Percentiles rank a stretch among this genome's conserved stretches.
Conservation (phyloP, 2,888 invertebrate genomes). For the Drosophila phalerata region DNA sequence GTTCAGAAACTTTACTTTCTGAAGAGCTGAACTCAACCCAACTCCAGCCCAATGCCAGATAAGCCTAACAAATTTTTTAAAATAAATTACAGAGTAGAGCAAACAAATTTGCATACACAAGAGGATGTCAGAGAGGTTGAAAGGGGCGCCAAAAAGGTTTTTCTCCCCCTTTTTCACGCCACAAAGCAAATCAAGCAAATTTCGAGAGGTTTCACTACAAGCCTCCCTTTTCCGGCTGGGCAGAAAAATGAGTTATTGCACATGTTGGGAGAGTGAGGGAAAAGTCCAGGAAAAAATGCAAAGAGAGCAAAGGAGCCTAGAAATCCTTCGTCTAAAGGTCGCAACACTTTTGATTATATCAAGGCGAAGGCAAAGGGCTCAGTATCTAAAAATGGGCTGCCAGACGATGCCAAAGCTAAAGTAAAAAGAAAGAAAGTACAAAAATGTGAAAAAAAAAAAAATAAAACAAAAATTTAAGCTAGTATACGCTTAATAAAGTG, state of each 20-base stretch:
- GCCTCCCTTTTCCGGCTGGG: constrained; percentile 14
- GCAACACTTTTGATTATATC: constrained; percentile 79
- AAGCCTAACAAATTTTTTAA: constrained; percentile 81
- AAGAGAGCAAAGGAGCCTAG: constrained; percentile 25
- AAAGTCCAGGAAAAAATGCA: constrained; percentile 25
- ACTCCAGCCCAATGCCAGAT: constrained; percentile 64
- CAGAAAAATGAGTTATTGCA: constrained; percentile 77
- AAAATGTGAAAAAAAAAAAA: constrained; percentile 43
- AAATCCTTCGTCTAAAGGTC: constrained; percentile 56
- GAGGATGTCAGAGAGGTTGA: constrained; percentile 4
- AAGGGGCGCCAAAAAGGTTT: constrained; percentile 47
- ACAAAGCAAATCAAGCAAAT: constrained; percentile 80
- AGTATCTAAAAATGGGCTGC: constrained; percentile 49
- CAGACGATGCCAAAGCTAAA: constrained; percentile 46
- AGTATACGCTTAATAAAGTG: constrained; percentile 76
- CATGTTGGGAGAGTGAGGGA: constrained; percentile 44
- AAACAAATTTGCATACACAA: constrained; percentile 79
- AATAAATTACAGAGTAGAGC: constrained; percentile 81
- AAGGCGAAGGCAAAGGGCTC: constrained; percentile 54
- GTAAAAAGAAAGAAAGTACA: constrained; percentile 34
- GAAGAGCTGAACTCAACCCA: constrained; percentile 40
- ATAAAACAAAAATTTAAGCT: constrained; percentile 63
- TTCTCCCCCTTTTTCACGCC: constrained; percentile 64
- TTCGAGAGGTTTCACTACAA: constrained; percentile 63
- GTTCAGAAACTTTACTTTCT: constrained; percentile 58